phyloP scores from a whole-genome alignment of 2,888 invertebrate species.

The Scaptomyza flava region DNA sequence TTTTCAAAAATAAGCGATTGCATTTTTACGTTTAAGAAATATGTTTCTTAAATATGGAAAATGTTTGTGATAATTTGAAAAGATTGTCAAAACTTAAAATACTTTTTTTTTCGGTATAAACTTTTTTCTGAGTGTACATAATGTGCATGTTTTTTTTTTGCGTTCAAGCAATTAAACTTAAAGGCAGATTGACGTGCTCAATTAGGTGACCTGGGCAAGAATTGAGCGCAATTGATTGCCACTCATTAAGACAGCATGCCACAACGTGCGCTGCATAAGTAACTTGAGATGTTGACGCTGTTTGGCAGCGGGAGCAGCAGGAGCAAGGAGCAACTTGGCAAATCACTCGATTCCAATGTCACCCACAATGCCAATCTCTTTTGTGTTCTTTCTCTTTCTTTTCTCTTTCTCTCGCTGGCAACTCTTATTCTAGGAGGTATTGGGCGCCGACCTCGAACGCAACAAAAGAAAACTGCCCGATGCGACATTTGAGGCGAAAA shows the following conservation, averaged over 20 bases:
- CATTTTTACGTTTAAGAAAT: too few species aligned
- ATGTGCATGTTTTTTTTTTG: neutral
- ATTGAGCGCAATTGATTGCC: slow-evolving; percentile 24
- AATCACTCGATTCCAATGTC: slow-evolving; percentile 10
- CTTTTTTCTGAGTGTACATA: neutral
- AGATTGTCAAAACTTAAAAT: too few species aligned
- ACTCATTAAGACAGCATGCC: slow-evolving; percentile 20
- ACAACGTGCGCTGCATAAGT: slow-evolving; percentile 2
- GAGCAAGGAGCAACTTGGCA: slow-evolving; percentile 2
- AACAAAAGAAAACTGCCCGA: slow-evolving; percentile 92
- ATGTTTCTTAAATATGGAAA: too few species aligned
- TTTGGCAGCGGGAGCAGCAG: neutral
- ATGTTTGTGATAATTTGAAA: too few species aligned
- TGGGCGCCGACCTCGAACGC: slow-evolving; percentile 85
- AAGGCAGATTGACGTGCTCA: slow-evolving; percentile 12
- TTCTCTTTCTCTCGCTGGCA: slow-evolving; percentile 1
- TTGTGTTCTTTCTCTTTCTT: slow-evolving; percentile 27
- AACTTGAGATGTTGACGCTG: slow-evolving; percentile 9
- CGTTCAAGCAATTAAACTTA: slow-evolving; percentile 46
- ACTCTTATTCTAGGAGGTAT: slow-evolving; percentile 84
- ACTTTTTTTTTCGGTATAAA: too few species aligned
- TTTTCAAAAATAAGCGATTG: too few species aligned
- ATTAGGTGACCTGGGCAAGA: slow-evolving; percentile 25
- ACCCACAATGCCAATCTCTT: slow-evolving; percentile 30
- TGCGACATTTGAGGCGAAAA: slow-evolving; percentile 89